Evolutionary conservation across 35 echinoderm and acorn worm species (phyloP).

Genomic region (Antedon bifida): DNA sequence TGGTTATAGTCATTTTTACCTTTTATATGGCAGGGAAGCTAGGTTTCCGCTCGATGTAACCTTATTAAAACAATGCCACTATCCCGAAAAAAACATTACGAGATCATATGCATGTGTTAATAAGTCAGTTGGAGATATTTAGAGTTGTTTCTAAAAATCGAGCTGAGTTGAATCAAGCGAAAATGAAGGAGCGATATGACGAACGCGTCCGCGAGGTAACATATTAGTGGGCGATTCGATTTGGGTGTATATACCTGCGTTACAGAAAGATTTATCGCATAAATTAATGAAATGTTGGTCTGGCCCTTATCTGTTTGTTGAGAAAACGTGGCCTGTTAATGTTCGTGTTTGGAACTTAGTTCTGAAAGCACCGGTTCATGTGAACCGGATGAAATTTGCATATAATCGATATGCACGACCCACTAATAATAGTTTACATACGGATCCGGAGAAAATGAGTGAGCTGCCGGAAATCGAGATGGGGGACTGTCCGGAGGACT

Average conservation of each 20-base stretch:
- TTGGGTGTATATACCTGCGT: slow-evolving; percentile 5
- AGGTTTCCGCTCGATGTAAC: too few relatives aligned
- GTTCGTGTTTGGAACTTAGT: too few relatives aligned
- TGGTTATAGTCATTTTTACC: slow-evolving; percentile 6
- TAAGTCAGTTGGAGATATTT: slow-evolving; percentile 1
- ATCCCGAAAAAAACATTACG: background rate
- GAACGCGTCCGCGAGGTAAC: background rate
- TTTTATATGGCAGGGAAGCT: background rate
- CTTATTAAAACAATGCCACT: too few relatives aligned
- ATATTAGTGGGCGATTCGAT: slow-evolving; percentile 17
- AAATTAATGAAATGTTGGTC: too few relatives aligned
- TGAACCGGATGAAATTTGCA: too few relatives aligned
- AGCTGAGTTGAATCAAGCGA: background rate
- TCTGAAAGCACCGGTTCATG: too few relatives aligned
- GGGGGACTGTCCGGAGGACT: background rate
- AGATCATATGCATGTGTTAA: slow-evolving; percentile 3
- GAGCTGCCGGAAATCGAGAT: background rate
- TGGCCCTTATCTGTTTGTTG: too few relatives aligned
- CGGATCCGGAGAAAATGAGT: background rate
- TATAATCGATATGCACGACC: slow-evolving; percentile 12
- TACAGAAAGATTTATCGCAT: slow-evolving; percentile 15
- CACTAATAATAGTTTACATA: background rate
- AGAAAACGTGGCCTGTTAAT: too few relatives aligned
- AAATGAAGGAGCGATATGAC: background rate
- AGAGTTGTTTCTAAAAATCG: slow-evolving; percentile 3